Evolutionary conservation across 2,113 vertebrate genomes (phyloP).

Genomic region (Neoarius graeffei): DNA sequence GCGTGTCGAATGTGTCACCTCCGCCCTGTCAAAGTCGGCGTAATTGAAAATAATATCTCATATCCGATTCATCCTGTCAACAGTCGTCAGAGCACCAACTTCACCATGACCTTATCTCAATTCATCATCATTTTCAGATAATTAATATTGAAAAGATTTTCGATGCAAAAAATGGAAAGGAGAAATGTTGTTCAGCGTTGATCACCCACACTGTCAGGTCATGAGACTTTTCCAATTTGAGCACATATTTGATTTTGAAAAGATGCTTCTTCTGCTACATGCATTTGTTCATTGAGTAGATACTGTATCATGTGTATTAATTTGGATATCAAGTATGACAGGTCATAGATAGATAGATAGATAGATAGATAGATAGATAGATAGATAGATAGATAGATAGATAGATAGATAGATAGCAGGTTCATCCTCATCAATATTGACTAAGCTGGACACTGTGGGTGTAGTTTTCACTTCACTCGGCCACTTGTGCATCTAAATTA

Average conservation of each 20-base stretch:
- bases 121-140: constrained; percentile 84
- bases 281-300: not conserved
- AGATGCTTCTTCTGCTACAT: not conserved
- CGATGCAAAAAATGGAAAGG: constrained; percentile 68
- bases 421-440: constrained; percentile 42
- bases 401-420: constrained; percentile 23
- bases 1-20: constrained; percentile 82
- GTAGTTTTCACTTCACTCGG: constrained; percentile 72
- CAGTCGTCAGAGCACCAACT: constrained; percentile 63
- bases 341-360: not conserved
- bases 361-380: constrained; percentile 25
- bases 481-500: constrained; percentile 88
- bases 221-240: constrained; percentile 31
- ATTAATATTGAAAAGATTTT: constrained; percentile 79
- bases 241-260: constrained; percentile 46
- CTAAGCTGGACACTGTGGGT: constrained; percentile 59
- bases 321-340: not conserved
- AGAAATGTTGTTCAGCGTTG: constrained; percentile 65
- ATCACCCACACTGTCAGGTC: constrained; percentile 3
- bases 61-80: constrained; percentile 87
- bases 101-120: constrained; percentile 87
- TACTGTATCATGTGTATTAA: not conserved
- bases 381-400: constrained; percentile 38
- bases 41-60: constrained; percentile 99
- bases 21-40: constrained; percentile 83